Base-by-base conservation (phyloP, 2,888 invertebrate species). In the Onchidella celtica region DNA sequence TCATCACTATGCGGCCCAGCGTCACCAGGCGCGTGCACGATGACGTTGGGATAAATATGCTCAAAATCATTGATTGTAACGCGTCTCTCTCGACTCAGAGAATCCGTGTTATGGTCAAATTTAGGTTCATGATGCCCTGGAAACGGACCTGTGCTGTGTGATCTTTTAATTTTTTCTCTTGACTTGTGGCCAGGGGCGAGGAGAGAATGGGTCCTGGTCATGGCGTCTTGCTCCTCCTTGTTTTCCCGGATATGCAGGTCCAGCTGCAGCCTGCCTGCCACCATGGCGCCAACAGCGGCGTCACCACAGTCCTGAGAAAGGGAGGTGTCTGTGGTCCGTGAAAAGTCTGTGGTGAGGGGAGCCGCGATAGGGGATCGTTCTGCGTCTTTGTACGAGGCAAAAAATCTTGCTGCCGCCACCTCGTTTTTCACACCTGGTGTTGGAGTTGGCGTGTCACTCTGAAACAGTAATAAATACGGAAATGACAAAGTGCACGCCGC, bases 351-450 rank as follows among this genome's bases (percentile, higher is more conserved):
- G 36, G 84, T 72, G 11, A 84, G 69, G 3, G 84, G 82, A 24
- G 73, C 68, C 11, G 85, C 63, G n/a, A 85, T 81, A n/a, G 83
- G 81, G 29, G 82, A 55, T 6, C 76, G 38, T 57, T 80, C 79
- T 1, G 83, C 82, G 69, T 86, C 82, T 61, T 87, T 87, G 74
- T 89, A 89, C 0, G 89, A 86, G 0, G 87, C 89, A 69, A 88
- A 89, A n/a, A 89, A 81, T 72, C 84, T 83, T 1, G 87, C 85
- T 1, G 89, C 89, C 9, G 87, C 89, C 21, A 86, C 82, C 24
- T 72, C 77, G 27, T 79, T 78, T 6, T 68, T 47, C 3, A 79
- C 61, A 3, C 69, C 66, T 24, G 59, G 61, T 4, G 74, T 47
- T 29, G 55, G 68, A 24, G n/a, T 57, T 2, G 75, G 81, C 29